These are phyloP conservation scores for Orchestia grillus DNA, from an alignment of 1,140 invertebrate species.

Conservation along the genomic window DNA sequence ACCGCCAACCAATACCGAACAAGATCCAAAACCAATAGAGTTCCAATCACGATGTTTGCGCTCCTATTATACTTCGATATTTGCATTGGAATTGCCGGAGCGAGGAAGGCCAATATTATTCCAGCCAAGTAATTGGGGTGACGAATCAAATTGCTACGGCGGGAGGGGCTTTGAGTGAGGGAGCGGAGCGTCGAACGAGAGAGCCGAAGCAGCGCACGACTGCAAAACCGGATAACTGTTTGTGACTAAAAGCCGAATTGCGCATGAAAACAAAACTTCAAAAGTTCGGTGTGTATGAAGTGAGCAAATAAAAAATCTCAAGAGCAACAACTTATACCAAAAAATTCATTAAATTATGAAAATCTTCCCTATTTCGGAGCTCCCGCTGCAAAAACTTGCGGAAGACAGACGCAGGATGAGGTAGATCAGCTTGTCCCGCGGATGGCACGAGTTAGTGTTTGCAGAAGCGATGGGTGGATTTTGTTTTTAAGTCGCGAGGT, in stretches of 20 bases:
- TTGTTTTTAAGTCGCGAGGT: slow-evolving; percentile 6
- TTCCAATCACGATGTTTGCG: slow-evolving; percentile 56
- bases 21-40: slow-evolving; percentile 55
- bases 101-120: slow-evolving; percentile 54
- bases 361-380: not conserved
- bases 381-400: not conserved
- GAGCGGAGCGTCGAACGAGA: not conserved
- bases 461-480: slow-evolving; percentile 22
- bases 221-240: not conserved
- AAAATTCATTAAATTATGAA: not conserved
- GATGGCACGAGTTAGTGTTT: slow-evolving; percentile 36
- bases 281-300: not conserved
- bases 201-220: not conserved
- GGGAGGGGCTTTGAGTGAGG: not conserved
- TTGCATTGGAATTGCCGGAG: slow-evolving; percentile 55
- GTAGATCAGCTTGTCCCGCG: not conserved
- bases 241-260: not conserved
- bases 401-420: not conserved
- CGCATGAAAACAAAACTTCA: not conserved
- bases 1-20: slow-evolving; percentile 32
- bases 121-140: slow-evolving; percentile 55
- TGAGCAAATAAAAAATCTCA: not conserved
- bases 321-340: not conserved
- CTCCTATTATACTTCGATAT: slow-evolving; percentile 56
- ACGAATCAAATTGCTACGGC: slow-evolving; percentile 56